These are phyloP conservation scores for Hypomecis atomaria DNA, from an alignment of 2,888 invertebrate genomes.

Conservation along the genomic window DNA sequence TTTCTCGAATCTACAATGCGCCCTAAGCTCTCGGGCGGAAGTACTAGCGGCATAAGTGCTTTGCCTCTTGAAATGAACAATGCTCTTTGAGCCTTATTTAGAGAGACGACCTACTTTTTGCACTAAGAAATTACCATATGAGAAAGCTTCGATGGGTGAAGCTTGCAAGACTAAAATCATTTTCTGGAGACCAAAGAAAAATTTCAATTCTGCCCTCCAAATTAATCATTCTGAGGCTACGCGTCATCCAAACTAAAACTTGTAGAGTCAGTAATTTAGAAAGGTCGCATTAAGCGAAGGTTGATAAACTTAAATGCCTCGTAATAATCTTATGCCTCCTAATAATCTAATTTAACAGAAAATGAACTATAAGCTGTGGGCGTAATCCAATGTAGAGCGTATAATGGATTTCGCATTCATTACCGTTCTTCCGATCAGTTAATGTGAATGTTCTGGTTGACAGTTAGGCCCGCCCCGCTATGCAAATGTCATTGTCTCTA, in stretches of 20 bases:
- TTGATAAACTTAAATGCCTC: not conserved
- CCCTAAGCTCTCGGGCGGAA: constrained; percentile 69
- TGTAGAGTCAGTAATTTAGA: too few relatives aligned
- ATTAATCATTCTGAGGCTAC: too few relatives aligned
- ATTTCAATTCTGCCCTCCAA: not conserved
- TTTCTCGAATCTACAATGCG: constrained; percentile 76
- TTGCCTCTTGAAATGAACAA: constrained; percentile 72
- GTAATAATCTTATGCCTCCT: not conserved
- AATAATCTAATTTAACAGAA: constrained; percentile 3
- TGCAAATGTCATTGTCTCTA: constrained; percentile 83
- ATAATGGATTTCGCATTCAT: constrained; percentile 72
- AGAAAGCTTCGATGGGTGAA: constrained; percentile 19
- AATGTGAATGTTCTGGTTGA: constrained; percentile 81
- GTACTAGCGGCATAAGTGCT: constrained; percentile 74
- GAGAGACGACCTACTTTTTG: constrained; percentile 62
- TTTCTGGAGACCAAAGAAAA: not conserved
- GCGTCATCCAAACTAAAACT: too few relatives aligned
- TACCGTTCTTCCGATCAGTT: constrained; percentile 70
- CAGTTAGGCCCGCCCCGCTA: constrained; percentile 78
- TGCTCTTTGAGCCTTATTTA: constrained; percentile 69
- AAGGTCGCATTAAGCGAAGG: too few relatives aligned
- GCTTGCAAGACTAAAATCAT: constrained; percentile 4
- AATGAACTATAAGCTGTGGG: constrained; percentile 37
- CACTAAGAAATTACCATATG: constrained; percentile 63
- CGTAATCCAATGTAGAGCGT: constrained; percentile 58